These are phyloP conservation scores for Rhyacichthys aspro DNA, from an alignment of 2,797 vertebrate species.

Conservation along the genomic window DNA sequence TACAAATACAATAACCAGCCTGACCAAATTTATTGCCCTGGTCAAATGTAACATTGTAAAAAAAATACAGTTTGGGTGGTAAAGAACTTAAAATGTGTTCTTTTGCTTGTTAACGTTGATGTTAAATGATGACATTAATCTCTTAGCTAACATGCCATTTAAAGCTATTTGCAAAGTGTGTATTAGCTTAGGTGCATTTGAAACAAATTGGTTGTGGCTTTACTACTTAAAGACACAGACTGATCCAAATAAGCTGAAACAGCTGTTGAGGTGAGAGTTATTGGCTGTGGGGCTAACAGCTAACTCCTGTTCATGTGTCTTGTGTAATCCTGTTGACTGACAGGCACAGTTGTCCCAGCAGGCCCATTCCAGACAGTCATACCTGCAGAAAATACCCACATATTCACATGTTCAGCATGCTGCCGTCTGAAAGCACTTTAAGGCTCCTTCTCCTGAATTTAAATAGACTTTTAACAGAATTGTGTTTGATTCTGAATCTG, in stretches of 20 bases:
- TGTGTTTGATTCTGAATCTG: constrained; percentile 51
- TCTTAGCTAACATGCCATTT: not conserved
- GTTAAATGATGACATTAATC: not conserved
- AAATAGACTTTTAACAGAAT: constrained; percentile 38
- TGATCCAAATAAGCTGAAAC: not conserved
- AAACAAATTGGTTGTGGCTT: not conserved
- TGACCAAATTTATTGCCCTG: not conserved
- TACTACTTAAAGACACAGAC: not conserved
- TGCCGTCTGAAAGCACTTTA: constrained; percentile 68
- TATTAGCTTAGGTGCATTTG: not conserved
- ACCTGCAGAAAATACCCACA: constrained; percentile 47
- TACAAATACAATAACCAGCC: too few relatives aligned
- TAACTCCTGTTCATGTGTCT: constrained; percentile 10
- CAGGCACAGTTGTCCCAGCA: constrained; percentile 27
- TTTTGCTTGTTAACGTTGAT: not conserved
- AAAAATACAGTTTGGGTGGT: not conserved
- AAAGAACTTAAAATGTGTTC: not conserved
- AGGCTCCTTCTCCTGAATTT: constrained; percentile 50
- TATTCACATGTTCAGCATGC: constrained; percentile 26
- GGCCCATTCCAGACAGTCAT: constrained; percentile 28
- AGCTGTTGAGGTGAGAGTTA: constrained; percentile 11
- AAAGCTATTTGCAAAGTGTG: not conserved
- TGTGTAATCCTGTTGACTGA: constrained; percentile 35
- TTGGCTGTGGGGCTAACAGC: not conserved
- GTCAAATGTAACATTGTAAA: not conserved